Base-by-base conservation (phyloP, 2,888 invertebrate species). In the Spisula subtruncata region DNA sequence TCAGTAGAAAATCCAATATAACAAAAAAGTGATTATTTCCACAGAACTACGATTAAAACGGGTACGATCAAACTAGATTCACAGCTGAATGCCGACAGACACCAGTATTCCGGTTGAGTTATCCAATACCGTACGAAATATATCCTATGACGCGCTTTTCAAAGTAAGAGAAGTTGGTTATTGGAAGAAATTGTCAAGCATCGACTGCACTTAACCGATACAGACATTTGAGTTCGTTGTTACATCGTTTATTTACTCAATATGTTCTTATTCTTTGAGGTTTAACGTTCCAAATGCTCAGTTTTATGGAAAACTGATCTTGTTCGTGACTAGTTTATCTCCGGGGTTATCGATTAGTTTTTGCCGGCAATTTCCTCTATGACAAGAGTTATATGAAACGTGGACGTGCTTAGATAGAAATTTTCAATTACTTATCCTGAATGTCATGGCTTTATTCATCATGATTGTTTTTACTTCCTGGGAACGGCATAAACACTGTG, bases 141-240 rank as follows among this genome's bases (percentile, higher is more conserved):
- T 66, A 66, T 66, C 60, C 60, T 66, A 66, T 66, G 25, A 66
- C 60, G 60, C 60, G 10, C 25, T 66, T 25, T 66, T 25, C 60
- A 66, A 66, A 25, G 25, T n/a, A 66, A 66, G 60, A 8, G 25
- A 66, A 66, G 60, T 25, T 25, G 60, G 60, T 66, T 66, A 66
- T 66, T 66, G 60, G 60, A 66, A 66, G 60, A 66, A 66, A 66
- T 66, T 66, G 60, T 66, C 60, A 66, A 66, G 60, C 25, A 66
- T 66, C 25, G 60, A 66, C 60, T 66, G 60, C 60, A 66, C 60
- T 66, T 66, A 25, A 66, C 60, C 60, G 60, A 66, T 66, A 66
- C 25, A n/a, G 25, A 25, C 60, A 66, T 66, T 66, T 25, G n/a
- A 25, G 25, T 25, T 4, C 25, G 60, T 66, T 66, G n/a, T 25